Percentiles rank a stretch among this genome's conserved stretches.
These are phyloP conservation scores for Lasaia peninsularis DNA, from an alignment of 1,140 invertebrate species.

Conservation along the genomic window DNA sequence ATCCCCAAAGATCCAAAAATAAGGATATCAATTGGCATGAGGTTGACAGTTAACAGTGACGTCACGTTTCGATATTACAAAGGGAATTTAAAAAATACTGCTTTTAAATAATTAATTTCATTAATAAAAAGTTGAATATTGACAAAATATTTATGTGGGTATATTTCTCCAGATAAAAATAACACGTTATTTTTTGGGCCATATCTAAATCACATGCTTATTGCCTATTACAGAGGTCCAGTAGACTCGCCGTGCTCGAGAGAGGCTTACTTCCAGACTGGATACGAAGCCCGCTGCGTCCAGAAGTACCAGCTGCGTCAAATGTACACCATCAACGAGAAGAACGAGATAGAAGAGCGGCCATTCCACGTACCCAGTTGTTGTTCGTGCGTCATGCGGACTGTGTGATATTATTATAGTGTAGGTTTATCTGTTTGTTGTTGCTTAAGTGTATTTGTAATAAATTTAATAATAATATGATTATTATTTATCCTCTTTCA, in stretches of 20 bases:
- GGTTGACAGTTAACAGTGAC: no score
- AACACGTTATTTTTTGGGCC: background rate
- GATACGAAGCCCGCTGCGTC: constrained; percentile 77
- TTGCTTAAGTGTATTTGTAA: background rate
- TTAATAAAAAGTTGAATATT: no score
- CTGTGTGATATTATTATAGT: constrained; percentile 2
- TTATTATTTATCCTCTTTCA: no score
- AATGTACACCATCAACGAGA: constrained; percentile 71
- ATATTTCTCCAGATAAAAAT: no score
- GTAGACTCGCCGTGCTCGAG: constrained; percentile 50
- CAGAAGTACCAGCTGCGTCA: constrained; percentile 81
- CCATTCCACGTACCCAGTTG: constrained; percentile 81
- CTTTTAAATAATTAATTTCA: no score
- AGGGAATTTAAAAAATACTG: no score
- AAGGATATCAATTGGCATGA: no score
- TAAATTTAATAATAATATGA: constrained; percentile 9
- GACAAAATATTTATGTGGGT: no score
- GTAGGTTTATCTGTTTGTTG: constrained; percentile 3
- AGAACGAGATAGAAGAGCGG: constrained; percentile 71
- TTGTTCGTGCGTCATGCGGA: constrained; percentile 73
- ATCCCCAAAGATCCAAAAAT: no score
- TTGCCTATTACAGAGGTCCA: constrained; percentile 41
- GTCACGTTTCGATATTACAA: no score
- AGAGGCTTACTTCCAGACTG: constrained; percentile 61
- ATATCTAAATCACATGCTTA: no score